Evolutionary conservation across 1,140 invertebrate species (phyloP).

Genomic region (Cylas formicarius): DNA sequence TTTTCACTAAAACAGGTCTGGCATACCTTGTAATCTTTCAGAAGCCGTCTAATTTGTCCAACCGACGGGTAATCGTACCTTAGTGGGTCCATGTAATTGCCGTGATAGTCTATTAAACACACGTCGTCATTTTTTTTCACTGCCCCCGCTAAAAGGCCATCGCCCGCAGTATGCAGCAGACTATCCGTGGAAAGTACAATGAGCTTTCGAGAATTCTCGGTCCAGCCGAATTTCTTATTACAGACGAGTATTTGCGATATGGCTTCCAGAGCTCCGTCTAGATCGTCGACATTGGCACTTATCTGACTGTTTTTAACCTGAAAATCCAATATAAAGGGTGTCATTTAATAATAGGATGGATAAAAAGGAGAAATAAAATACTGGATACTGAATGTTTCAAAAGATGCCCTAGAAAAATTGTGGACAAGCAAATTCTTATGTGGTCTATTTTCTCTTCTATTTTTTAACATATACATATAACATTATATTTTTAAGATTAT

Average conservation of each 20-base stretch:
- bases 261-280: conserved; percentile 57
- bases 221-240: conserved; percentile 39
- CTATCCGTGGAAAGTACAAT: conserved; percentile 44
- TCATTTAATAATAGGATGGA: neutral
- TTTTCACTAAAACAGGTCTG: neutral
- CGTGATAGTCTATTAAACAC: conserved; percentile 50
- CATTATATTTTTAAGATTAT: neutral
- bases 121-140: conserved; percentile 33
- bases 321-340: conserved; percentile 3
- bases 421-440: neutral
- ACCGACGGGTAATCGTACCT: conserved; percentile 57
- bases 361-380: neutral
- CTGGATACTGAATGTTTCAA: neutral
- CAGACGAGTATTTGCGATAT: conserved; percentile 50
- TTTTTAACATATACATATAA: conserved; percentile 7
- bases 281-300: conserved; percentile 52
- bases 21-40: conserved; percentile 46
- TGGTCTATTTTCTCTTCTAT: neutral
- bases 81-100: conserved; percentile 48
- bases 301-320: conserved; percentile 35
- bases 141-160: conserved; percentile 39
- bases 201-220: conserved; percentile 38
- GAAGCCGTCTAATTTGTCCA: conserved; percentile 50
- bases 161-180: conserved; percentile 42
- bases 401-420: neutral